Base-by-base conservation (phyloP, 2,113 vertebrate genomes). In the Ptychochromis oligacanthus region DNA sequence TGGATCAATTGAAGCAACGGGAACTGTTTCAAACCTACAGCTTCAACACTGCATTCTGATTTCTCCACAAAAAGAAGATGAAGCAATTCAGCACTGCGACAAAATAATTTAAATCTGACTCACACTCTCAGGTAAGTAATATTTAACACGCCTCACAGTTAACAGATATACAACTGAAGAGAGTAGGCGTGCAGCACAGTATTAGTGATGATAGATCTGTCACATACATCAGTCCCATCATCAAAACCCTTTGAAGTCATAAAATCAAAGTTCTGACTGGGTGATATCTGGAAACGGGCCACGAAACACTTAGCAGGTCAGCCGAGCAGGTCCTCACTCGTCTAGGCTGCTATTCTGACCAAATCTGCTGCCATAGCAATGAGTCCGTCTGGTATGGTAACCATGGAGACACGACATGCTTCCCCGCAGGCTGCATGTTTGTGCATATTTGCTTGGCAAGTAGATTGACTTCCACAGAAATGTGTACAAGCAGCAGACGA, bases 301-400 rank as follows among this genome's bases (percentile, higher is more conserved):
- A 81, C n/a, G 3, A 80, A 84, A 81, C 74, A 58, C 72, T 72
- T 28, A 80, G 79, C 36, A 40, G 77, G 57, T 65, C 77, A 43
- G 31, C 1, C 20, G 26, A 54, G 67, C 15, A n/a, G n/a, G 56
- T 59, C 46, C 11, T 54, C 14, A 54, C 43, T 61, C 57, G 57
- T 85, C 82, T 88, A 62, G 77, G 81, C 79, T 70, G 80, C 40
- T 49, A 24, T 15, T 60, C 40, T 55, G 74, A 24, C 24, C 46
- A 60, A 22, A 65, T 79, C 81, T 34, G 83, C 84, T 85, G 83
- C 82, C 65, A 88, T 88, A 62, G 83, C 74, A 40, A 74, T 61
- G 72, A 56, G 83, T 54, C 56, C 1, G 77, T 84, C 88, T 92
- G 89, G 89, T 83, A 87, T 75, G 85, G 89, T 77, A 75, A 81